Base-by-base conservation (phyloP, 2,113 vertebrate species). In the Bos javanicus region DNA sequence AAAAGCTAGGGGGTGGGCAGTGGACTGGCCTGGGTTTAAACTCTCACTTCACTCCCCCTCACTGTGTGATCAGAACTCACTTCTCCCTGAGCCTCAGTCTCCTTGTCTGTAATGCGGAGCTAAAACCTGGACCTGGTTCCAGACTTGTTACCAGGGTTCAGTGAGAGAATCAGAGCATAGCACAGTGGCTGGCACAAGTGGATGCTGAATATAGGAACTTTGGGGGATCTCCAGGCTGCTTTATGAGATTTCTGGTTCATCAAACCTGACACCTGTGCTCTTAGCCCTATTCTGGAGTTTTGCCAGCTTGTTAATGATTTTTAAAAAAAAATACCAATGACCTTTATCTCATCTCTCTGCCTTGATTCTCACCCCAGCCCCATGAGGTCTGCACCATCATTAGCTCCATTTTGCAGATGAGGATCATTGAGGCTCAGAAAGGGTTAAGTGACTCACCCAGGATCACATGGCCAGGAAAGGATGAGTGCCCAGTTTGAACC, bases 41-140 rank as follows among this genome's bases (percentile, higher is more conserved):
- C 5, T 5, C 60, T 84, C 52, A 1, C 33, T 43, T 52, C 3
- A 28, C 46, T 57, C 0, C 1, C 0, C 21, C 33, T 82, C 25
- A 52, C 59, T 36, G 26, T 36, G 14, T 8, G 28, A 19, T n/a
- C 64, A 10, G 56, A 83, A 39, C 43, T 9, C 21, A 25, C n/a
- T 74, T 85, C 26, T 87, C 46, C 56, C 62, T 19, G 71, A 90
- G 87, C 71, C 60, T 94, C 74, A 2, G 84, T 86, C 95, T 92
- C 46, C 28, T 71, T 19, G 19, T 23, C 43, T 78, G 2, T 56
- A 19, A 81, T 21, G 19, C 0, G 0, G 30, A 81, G 52, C 48
- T 64, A 17, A 46, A 3, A 9, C 56, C 12, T 15, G 33, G 82
- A 7, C 76, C 46, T 26, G 1, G 15, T n/a, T 74, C 33, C 86